phyloP scores from a whole-genome alignment of 2,888 invertebrate genomes.

The Sinotaia quadrata region DNA sequence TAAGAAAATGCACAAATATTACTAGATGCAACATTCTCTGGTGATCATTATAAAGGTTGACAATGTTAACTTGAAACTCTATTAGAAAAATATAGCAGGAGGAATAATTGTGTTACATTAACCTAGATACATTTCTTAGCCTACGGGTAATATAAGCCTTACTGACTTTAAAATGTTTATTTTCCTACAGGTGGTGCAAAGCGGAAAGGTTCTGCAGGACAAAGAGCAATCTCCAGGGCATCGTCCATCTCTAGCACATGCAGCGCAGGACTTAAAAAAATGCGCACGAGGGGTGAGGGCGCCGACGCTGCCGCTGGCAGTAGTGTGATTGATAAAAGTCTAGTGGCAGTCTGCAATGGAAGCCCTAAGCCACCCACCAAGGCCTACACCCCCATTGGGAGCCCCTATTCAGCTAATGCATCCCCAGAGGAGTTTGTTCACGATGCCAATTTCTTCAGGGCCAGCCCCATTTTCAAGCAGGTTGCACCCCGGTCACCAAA shows the following conservation, averaged over 20 bases:
- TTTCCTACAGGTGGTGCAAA: slow-evolving; percentile 3
- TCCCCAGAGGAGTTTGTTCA: slow-evolving; percentile 47
- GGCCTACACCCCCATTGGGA: slow-evolving; percentile 52
- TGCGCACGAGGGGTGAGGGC: slow-evolving; percentile 50
- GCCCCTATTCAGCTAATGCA: slow-evolving; percentile 54
- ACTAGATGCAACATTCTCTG: too few relatives aligned
- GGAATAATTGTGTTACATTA: too few relatives aligned
- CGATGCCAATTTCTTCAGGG: slow-evolving; percentile 52
- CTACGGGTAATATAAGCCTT: slow-evolving; percentile 32
- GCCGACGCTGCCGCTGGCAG: slow-evolving; percentile 30
- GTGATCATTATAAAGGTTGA: too few relatives aligned
- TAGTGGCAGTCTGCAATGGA: slow-evolving; percentile 9
- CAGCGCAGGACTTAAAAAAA: slow-evolving; percentile 45
- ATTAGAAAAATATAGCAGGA: too few relatives aligned
- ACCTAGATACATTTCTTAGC: too few relatives aligned
- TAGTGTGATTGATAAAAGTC: neutral
- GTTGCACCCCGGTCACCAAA: slow-evolving; percentile 55
- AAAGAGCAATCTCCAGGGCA: slow-evolving; percentile 37
- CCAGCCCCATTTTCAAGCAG: slow-evolving; percentile 48
- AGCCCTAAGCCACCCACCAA: slow-evolving; percentile 52
- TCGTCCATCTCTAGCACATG: slow-evolving; percentile 55
- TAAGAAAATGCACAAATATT: too few relatives aligned
- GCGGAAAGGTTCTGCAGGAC: slow-evolving; percentile 24
- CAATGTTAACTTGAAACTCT: too few relatives aligned
- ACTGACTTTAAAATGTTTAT: neutral